A percentile compares a stretch with the other conserved stretches of the same genome.
Evolutionary conservation across 2,113 vertebrate species (phyloP).

Genomic region (Pycnonotus jocosus): DNA sequence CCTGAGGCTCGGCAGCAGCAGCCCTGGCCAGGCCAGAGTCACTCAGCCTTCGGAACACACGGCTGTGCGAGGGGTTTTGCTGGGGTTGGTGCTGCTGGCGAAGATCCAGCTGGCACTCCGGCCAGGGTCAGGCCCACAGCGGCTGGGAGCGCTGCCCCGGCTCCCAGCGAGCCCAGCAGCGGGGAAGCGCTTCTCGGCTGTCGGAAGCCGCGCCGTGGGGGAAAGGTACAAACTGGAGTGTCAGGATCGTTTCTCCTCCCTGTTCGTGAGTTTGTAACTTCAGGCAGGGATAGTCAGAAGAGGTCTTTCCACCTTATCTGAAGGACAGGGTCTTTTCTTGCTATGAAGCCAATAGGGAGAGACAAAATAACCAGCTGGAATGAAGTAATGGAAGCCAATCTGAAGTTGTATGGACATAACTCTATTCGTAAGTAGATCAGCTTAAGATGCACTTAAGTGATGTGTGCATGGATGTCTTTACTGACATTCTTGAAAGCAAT

Average conservation of each 20-base stretch:
- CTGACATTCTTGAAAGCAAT: not conserved
- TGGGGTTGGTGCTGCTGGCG: not conserved
- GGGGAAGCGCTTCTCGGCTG: no score
- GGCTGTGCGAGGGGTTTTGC: not conserved
- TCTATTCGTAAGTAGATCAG: not conserved
- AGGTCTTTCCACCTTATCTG: not conserved
- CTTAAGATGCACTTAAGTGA: no score
- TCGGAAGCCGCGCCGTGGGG: not conserved
- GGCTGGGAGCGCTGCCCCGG: not conserved
- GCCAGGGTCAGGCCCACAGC: not conserved
- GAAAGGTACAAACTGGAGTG: accelerated
- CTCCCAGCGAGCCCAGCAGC: not conserved
- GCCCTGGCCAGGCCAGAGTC: not conserved
- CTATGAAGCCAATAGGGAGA: not conserved
- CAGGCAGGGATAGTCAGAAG: not conserved
- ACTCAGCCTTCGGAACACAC: not conserved
- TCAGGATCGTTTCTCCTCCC: not conserved
- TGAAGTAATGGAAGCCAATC: not conserved
- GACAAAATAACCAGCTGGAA: not conserved
- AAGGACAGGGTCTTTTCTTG: not conserved
- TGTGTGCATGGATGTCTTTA: not conserved
- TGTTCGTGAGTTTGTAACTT: not conserved
- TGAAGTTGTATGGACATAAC: not conserved
- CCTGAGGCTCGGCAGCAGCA: not conserved
- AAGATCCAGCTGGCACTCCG: not conserved